phyloP scores from a whole-genome alignment of 2,888 invertebrate species.

The Drosophila macrospina region DNA sequence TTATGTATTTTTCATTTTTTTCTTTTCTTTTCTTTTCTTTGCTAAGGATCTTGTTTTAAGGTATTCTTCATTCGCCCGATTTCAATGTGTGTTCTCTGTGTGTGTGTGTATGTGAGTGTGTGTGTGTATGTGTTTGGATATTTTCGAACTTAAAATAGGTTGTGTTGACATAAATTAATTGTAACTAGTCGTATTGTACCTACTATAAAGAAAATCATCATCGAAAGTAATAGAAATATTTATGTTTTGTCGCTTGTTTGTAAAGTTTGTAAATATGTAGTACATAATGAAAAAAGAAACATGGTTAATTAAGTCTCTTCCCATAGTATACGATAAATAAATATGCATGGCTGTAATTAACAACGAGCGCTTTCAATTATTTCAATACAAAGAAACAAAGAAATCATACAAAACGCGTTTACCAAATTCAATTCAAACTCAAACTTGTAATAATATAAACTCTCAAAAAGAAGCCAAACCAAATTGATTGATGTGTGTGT shows the following conservation, averaged over 20 bases:
- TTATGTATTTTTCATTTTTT: conserved; percentile 3
- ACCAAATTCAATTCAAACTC: conserved; percentile 34
- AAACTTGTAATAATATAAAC: conserved; percentile 25
- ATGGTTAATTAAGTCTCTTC: conserved; percentile 33
- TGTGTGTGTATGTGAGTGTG: conserved; percentile 13
- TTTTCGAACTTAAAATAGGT: conserved; percentile 22
- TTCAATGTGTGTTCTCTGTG: not conserved
- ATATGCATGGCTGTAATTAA: conserved; percentile 58
- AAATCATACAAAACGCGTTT: conserved; percentile 57
- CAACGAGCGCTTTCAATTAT: conserved; percentile 41
- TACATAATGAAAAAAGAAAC: conserved; percentile 42
- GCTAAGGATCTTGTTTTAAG: conserved; percentile 42
- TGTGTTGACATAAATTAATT: conserved; percentile 42
- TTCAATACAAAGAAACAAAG: conserved; percentile 50
- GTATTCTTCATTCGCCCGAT: conserved; percentile 23
- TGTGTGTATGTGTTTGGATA: conserved; percentile 20
- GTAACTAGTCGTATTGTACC: conserved; percentile 49
- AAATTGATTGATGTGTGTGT: conserved; percentile 6
- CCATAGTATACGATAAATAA: conserved; percentile 59
- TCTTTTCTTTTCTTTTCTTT: conserved; percentile 14
- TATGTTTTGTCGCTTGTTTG: conserved; percentile 8
- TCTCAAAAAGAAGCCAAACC: conserved; percentile 36
- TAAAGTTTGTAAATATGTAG: conserved; percentile 16
- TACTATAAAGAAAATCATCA: conserved; percentile 53
- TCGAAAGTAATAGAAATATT: conserved; percentile 45